Evolutionary conservation across 2,797 vertebrate species (phyloP).

Genomic region (Ctenopoma kingsleyae): DNA sequence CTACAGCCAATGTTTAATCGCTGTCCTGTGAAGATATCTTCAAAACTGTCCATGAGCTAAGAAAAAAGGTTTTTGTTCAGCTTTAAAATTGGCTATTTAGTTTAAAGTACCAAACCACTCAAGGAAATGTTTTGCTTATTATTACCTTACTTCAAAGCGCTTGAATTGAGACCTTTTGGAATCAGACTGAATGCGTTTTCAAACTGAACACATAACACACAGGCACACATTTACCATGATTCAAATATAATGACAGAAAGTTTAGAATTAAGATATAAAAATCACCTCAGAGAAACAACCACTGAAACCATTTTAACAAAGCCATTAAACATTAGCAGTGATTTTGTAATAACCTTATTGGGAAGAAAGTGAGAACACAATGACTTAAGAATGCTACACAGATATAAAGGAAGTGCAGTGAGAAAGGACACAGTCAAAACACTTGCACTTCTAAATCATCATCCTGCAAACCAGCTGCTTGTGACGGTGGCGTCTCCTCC

Average conservation of each 20-base stretch:
- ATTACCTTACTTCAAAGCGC: background rate
- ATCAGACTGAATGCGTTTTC: background rate
- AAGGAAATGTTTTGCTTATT: background rate
- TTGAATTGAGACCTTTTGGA: background rate
- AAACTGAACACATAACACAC: background rate
- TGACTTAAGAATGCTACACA: slow-evolving; percentile 1
- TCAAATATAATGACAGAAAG: background rate
- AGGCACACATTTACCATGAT: background rate
- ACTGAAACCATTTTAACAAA: background rate
- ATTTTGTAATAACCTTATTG: background rate
- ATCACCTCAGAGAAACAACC: background rate
- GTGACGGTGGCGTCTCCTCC: background rate
- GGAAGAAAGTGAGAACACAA: background rate
- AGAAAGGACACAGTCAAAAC: slow-evolving; percentile 20
- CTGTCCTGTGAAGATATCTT: slow-evolving; percentile 1
- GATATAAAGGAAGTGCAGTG: slow-evolving; percentile 12
- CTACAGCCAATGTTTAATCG: background rate
- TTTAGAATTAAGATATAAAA: background rate
- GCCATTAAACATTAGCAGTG: no score
- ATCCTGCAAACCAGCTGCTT: slow-evolving; percentile 8
- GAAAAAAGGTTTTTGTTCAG: background rate
- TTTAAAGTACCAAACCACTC: background rate
- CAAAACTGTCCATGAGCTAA: background rate
- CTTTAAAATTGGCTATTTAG: background rate
- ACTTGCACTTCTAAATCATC: background rate